These are phyloP conservation scores for Jaculus jaculus DNA, from an alignment of 2,113 vertebrate species.

Conservation along the genomic window DNA sequence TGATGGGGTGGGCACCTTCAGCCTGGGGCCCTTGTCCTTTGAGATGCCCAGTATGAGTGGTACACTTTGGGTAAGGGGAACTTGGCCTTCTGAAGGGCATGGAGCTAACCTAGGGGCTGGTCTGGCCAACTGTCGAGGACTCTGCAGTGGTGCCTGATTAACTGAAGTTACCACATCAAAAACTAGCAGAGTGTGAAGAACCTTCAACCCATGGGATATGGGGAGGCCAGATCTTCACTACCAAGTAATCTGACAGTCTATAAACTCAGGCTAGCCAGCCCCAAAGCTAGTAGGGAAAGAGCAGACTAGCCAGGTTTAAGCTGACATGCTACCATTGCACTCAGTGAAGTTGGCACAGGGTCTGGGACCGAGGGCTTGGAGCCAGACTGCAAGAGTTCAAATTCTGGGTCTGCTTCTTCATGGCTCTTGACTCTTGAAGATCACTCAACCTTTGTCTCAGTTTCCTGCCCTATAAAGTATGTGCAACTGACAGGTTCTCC, in stretches of 20 bases:
- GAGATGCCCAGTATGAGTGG: not conserved
- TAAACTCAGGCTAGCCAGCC: not conserved
- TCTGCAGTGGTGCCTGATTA: not conserved
- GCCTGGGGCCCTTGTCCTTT: not conserved
- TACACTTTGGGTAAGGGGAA: not conserved
- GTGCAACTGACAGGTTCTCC: not conserved
- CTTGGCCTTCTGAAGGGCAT: not conserved
- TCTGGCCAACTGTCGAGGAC: not conserved
- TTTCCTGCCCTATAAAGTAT: not conserved
- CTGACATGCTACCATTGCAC: not conserved
- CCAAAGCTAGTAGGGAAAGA: not conserved
- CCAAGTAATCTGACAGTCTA: not conserved
- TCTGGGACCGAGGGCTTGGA: not conserved
- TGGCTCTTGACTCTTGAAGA: not conserved
- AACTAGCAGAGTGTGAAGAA: not conserved
- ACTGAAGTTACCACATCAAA: not conserved
- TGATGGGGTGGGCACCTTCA: not conserved
- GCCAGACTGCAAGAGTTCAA: not conserved
- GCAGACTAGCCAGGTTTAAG: not conserved
- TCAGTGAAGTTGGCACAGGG: not conserved
- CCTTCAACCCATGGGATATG: not conserved
- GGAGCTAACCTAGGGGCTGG: not conserved
- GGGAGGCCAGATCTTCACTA: not conserved
- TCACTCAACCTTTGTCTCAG: not conserved
- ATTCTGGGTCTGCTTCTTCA: not conserved